These are phyloP conservation scores for Columba janthina DNA, from an alignment of 2,113 vertebrate species.

Conservation along the genomic window DNA sequence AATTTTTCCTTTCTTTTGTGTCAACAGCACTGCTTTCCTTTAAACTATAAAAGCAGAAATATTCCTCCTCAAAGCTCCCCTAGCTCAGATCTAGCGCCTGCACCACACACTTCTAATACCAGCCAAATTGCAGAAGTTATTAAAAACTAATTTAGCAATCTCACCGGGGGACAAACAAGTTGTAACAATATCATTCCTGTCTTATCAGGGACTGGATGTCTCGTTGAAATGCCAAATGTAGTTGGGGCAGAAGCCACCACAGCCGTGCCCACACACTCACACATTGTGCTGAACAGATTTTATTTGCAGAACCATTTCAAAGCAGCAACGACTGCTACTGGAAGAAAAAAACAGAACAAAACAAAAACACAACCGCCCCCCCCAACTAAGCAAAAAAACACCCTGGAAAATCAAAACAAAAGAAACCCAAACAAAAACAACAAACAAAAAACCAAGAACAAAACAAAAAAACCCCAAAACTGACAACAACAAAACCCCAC, in stretches of 20 bases:
- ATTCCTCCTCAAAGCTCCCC: not conserved
- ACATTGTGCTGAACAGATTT: not conserved
- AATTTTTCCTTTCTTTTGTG: not conserved
- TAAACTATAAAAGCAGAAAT: not conserved
- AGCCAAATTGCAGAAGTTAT: not conserved
- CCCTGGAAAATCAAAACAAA: no score
- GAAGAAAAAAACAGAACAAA: no score
- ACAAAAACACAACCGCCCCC: no score
- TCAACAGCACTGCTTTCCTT: not conserved
- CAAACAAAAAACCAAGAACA: no score
- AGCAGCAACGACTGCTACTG: not conserved
- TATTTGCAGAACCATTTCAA: not conserved
- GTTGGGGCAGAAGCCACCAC: not conserved
- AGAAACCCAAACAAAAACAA: no score
- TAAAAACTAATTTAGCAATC: not conserved
- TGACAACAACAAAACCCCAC: no score
- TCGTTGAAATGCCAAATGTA: not conserved
- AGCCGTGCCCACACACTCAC: accelerated
- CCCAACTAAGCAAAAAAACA: no score
- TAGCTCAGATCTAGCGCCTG: not conserved
- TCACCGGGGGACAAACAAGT: not conserved
- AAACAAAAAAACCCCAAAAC: no score
- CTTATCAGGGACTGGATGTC: not conserved
- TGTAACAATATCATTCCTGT: not conserved
- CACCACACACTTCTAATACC: not conserved